A percentile compares a stretch with the other conserved stretches of the same genome.
phyloP scores from a whole-genome alignment of 1,140 invertebrate species.

The Condylostylus longicornis region DNA sequence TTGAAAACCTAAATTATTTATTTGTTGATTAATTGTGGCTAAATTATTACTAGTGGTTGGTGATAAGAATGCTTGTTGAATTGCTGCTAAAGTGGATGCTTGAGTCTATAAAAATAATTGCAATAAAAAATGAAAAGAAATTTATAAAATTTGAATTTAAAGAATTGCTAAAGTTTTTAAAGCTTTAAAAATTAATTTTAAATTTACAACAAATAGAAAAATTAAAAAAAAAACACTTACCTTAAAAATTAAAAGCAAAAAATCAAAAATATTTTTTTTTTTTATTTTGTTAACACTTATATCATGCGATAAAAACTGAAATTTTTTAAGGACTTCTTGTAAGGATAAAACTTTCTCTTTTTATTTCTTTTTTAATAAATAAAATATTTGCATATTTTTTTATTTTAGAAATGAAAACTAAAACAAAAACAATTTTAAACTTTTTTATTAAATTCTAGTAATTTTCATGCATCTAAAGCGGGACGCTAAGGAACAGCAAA shows the following conservation, averaged over 20 bases:
- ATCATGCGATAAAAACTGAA: neutral
- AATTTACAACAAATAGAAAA: neutral
- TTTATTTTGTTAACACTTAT: neutral
- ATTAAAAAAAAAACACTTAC: no score
- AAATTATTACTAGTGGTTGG: slow-evolving; percentile 30
- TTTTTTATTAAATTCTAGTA: no score
- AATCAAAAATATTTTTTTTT: neutral
- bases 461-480: no score
- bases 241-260: no score
- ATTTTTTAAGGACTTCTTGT: neutral
- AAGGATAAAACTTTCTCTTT: neutral
- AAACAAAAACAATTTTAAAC: no score
- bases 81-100: neutral
- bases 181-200: neutral
- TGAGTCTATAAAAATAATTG: slow-evolving; percentile 25
- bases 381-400: no score
- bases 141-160: neutral
- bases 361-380: no score
- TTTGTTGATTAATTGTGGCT: slow-evolving; percentile 30
- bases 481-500: no score
- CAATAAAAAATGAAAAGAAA: slow-evolving; percentile 16
- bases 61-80: slow-evolving; percentile 1
- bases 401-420: no score
- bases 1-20: slow-evolving; percentile 30
- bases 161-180: neutral